Evolutionary conservation across 2,888 invertebrate genomes (phyloP), one percentile per base, ranked within the genome.

Genomic region (Escarpia spicata): DNA sequence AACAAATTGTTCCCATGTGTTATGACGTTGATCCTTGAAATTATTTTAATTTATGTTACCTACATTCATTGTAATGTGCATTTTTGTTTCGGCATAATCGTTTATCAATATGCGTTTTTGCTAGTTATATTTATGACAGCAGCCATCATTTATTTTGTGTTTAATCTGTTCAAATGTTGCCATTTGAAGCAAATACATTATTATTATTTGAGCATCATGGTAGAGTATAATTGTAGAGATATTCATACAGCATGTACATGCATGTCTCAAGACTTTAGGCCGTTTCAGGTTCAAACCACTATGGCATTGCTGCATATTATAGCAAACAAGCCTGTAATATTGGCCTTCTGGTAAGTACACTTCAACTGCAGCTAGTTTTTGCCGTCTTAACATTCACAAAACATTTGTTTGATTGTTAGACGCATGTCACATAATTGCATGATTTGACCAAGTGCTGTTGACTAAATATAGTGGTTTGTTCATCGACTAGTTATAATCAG

Each of bases 241-340:
- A 37, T 37, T 37, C 37, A 37, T 1, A 37, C 37, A 37, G 37
- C 37, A 37, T 37, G 37, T 37, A 37, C 37, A 37, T 52, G 52
- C 2, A 52, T 52, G 52, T 52, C 15, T 52, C 52, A 52, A 52
- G 4, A 52, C 52, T 12, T 9, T 52, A 4, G 75, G 75, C 75
- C n/a, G 19, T 92, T 92, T 43, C 92, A 96, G 97, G 94, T 31
- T 95, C 95, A 9, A 95, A 95, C 91, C 95, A 95, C 91, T 95
- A 94, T 93, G 95, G 95, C 31, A 95, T 95, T 92, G 95, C 95
- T 92, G 95, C 95, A 15, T 94, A 93, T 92, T 95, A 95, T 93
- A 92, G 93, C 90, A 60, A 94, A 92, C 93, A 93, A 93, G 95
- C 95, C 10, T 60, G 89, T 19, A 92, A 94, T 12, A 60, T 93